Evolutionary conservation across 2,888 invertebrate genomes (phyloP), one percentile per base, ranked within the genome.

Genomic region (Drosophila eohydei): DNA sequence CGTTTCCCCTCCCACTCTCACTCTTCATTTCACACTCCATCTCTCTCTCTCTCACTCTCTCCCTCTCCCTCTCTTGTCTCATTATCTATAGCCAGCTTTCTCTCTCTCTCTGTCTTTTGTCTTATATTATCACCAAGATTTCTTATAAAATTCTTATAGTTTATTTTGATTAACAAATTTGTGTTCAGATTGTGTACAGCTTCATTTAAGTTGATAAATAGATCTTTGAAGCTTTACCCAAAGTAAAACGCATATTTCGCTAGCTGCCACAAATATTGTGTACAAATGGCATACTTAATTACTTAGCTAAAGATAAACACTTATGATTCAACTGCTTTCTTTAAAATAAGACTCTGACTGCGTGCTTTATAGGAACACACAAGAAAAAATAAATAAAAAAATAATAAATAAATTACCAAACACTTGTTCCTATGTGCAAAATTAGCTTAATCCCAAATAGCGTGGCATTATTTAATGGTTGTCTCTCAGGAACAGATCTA

Each of bases 401-500:
- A n/a, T 2, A 52, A n/a, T 28, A 40, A 41, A 41, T 14, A 32
- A 56, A 26, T 32, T 56, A 32, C 43, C 21, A 41, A n/a, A n/a
- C 26, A n/a, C 32, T 44, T 44, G 38, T 54, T 55, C 12, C 54
- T 16, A 55, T 55, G 40, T n/a, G 11, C 8, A 51, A 46, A 58
- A 43, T 30, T 14, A 14, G 9, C 26, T 9, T 5, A 38, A 43
- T 41, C 3, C n/a, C 41, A 41, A 41, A 28, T 11, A 54, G 54
- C 43, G 36, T 48, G 28, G 12, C 36, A 54, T 32, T 30, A 38
- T 54, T 59, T 55, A 48, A 40, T 54, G 28, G 11, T 36, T 48
- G 50, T 36, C 56, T 71, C 64, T 76, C 73, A 65, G 11, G 50
- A 77, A 51, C 72, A 76, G 72, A 76, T 71, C 40, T 52, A 4